phyloP scores from a whole-genome alignment of 2,113 vertebrate genomes.

The Apodemus speciosus region DNA sequence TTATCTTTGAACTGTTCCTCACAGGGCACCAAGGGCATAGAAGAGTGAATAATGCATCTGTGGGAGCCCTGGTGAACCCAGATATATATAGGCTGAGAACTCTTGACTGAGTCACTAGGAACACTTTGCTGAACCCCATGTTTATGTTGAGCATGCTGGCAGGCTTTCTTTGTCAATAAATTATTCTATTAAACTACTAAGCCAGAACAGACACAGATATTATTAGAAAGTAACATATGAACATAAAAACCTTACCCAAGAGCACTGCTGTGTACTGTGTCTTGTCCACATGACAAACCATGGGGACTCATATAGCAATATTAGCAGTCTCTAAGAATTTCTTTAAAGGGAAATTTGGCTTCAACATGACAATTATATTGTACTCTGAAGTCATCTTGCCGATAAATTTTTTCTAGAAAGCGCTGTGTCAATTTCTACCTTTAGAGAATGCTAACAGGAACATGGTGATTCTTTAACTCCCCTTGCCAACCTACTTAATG shows the following conservation, averaged over 20 bases:
- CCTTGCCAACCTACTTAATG: not conserved
- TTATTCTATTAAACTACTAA: not conserved
- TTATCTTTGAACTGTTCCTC: not conserved
- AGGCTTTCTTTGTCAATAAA: not conserved
- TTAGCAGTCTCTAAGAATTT: not conserved
- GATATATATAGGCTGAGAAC: not conserved
- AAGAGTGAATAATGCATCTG: not conserved
- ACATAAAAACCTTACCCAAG: not conserved
- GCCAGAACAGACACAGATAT: not conserved
- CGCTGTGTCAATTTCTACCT: not conserved
- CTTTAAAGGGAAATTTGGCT: constrained; percentile 6
- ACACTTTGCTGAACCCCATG: not conserved
- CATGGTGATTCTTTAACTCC: not conserved
- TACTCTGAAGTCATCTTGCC: not conserved
- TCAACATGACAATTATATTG: not conserved
- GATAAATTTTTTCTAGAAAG: constrained; percentile 17
- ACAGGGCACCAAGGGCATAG: not conserved
- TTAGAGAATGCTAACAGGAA: constrained; percentile 10
- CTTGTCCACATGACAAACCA: too few species aligned
- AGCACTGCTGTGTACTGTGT: not conserved
- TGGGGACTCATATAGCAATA: not conserved
- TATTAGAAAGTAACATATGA: not conserved
- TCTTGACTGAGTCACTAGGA: not conserved
- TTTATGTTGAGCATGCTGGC: not conserved
- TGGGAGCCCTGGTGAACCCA: not conserved